A percentile compares a stretch with the other conserved stretches of the same genome.
Evolutionary conservation across 2,888 invertebrate species (phyloP).

Genomic region (Tiliacea citrago): DNA sequence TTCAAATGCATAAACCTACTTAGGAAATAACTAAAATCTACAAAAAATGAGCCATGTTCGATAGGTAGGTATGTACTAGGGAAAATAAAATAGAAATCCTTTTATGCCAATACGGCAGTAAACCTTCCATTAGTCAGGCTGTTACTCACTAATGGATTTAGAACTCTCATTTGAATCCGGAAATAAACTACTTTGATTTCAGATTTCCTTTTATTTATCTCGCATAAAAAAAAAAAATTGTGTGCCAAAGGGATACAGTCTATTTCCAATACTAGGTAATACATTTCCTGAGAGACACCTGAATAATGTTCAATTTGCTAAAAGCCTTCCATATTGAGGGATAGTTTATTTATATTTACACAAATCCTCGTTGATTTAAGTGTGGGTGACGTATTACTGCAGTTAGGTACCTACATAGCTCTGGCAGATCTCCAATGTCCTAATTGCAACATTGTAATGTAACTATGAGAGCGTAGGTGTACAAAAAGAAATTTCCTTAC

Average conservation of each 20-base stretch:
- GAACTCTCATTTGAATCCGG: slow-evolving; percentile 43
- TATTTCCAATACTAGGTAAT: slow-evolving; percentile 19
- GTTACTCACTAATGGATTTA: slow-evolving; percentile 43
- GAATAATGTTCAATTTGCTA: slow-evolving; percentile 54
- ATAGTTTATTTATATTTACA: slow-evolving; percentile 56
- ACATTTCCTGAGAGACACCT: slow-evolving; percentile 31
- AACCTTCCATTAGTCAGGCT: slow-evolving; percentile 31
- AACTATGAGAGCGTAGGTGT: slow-evolving; percentile 18
- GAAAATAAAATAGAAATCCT: slow-evolving; percentile 17
- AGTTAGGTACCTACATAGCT: slow-evolving; percentile 53
- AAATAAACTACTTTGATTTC: slow-evolving; percentile 43
- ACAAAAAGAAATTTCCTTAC: slow-evolving; percentile 17
- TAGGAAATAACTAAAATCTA: background rate
- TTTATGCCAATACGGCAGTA: slow-evolving; percentile 18
- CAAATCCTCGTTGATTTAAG: slow-evolving; percentile 50
- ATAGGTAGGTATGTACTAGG: background rate
- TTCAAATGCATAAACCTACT: background rate
- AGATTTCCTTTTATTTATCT: slow-evolving; percentile 27
- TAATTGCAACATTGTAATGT: slow-evolving; percentile 65
- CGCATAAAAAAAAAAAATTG: background rate
- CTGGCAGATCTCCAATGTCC: slow-evolving; percentile 72
- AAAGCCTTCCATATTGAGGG: slow-evolving; percentile 41
- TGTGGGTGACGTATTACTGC: slow-evolving; percentile 51
- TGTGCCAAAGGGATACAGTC: background rate
- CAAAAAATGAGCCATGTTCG: background rate